Evolutionary conservation across 1,140 invertebrate species (phyloP), one percentile per base, ranked within the genome.

Genomic region (Bombus breviceps): DNA sequence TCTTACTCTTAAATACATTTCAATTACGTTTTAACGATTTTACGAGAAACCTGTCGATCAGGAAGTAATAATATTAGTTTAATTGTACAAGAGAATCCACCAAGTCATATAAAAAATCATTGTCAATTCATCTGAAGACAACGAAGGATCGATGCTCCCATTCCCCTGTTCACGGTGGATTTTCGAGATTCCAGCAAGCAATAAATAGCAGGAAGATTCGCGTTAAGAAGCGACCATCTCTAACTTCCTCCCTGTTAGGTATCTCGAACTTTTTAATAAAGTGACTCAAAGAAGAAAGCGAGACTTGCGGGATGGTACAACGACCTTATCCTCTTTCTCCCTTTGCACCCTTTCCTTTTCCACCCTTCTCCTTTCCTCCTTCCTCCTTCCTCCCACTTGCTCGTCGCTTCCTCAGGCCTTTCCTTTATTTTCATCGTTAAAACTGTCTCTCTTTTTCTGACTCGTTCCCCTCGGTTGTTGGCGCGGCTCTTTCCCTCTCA

Each of bases 251-350:
- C 76, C 32, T 71, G 72, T 71, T 32, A 68, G 85, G 74, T 89
- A 85, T 92, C 78, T 89, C 83, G 74, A 91, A 93, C 91, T 91
- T 92, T 92, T 92, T 92, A 92, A 93, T 92, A 91, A 91, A 92
- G 76, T 81, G 74, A 86, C 82, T 83, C 59, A 76, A 74, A 47
- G 81, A 84, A 78, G 81, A 83, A 81, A 78, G 62, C 64, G 73
- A 39, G 74, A 71, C 78, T 88, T 64, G 79, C 85, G 37, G 72
- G 71, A 64, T 77, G 62, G 74, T 80, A 71, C 88, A 90, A 88
- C 80, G 88, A 89, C 78, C 68, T 78, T 81, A 86, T 83, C 64
- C 39, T 73, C 57, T 37, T 73, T 4, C 39, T n/a, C 39, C 41
- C 43, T 69, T 73, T 41, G 28, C 72, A 89, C 66, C 59, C 81